phyloP scores from a whole-genome alignment of 1,140 invertebrate species.

The Formica selysi region DNA sequence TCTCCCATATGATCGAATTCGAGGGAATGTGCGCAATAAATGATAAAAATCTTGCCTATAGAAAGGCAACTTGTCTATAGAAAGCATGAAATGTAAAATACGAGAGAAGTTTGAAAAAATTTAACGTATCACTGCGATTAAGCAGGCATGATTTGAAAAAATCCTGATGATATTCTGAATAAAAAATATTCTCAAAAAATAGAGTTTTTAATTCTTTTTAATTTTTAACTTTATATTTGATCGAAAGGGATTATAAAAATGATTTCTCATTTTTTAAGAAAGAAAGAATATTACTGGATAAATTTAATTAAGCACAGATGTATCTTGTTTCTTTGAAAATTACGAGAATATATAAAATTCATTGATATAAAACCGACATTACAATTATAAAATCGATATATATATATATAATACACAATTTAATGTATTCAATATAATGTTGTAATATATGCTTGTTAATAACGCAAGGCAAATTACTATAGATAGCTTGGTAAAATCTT shows the following conservation, averaged over 20 bases:
- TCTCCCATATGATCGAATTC: conserved; percentile 27
- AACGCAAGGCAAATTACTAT: neutral
- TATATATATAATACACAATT: neutral
- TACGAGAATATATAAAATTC: neutral
- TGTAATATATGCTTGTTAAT: neutral
- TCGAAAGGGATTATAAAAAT: neutral
- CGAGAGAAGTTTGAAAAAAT: neutral
- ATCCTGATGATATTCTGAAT: neutral
- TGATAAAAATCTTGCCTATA: conserved; percentile 11
- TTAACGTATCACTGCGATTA: neutral
- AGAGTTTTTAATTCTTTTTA: neutral
- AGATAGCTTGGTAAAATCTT: neutral
- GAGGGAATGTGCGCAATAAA: neutral
- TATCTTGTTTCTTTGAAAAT: neutral
- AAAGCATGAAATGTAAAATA: neutral
- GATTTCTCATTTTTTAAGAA: neutral
- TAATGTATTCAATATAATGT: neutral
- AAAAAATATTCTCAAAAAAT: neutral
- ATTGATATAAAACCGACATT: conserved; percentile 2
- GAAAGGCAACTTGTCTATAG: neutral
- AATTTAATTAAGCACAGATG: neutral
- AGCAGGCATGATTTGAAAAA: neutral
- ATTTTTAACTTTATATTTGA: neutral
- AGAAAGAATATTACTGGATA: neutral
- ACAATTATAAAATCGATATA: neutral